Evolutionary conservation across 2,797 vertebrate genomes (phyloP).

Genomic region (Sebastes baramenuke): DNA sequence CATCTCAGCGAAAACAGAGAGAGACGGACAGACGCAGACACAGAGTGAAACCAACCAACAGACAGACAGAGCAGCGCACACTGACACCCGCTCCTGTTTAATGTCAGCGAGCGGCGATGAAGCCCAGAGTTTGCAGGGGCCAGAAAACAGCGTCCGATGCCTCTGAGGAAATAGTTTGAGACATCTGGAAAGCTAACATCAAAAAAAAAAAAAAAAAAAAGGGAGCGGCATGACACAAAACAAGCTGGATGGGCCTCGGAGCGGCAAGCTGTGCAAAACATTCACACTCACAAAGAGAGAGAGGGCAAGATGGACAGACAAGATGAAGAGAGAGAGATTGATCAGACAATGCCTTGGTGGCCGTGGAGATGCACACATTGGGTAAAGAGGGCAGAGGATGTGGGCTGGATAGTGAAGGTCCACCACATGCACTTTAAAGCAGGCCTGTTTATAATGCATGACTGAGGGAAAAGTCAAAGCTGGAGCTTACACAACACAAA

Average conservation of each 20-base stretch:
- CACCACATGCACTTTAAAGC: slow-evolving; percentile 52
- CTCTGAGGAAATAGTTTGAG: slow-evolving; percentile 78
- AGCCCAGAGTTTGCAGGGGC: slow-evolving; percentile 64
- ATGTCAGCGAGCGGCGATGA: slow-evolving; percentile 74
- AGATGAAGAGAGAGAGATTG: slow-evolving; percentile 49
- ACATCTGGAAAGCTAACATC: slow-evolving; percentile 81
- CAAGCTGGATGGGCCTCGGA: slow-evolving; percentile 78
- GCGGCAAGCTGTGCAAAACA: slow-evolving; percentile 76
- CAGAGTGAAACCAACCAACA: slow-evolving; percentile 68
- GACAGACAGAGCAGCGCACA: slow-evolving; percentile 56
- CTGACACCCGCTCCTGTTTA: slow-evolving; percentile 75
- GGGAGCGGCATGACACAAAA: slow-evolving; percentile 78
- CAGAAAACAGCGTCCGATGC: slow-evolving; percentile 55
- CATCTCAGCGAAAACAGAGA: slow-evolving; percentile 65
- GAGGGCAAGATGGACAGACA: slow-evolving; percentile 34
- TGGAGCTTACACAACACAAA: slow-evolving; percentile 25
- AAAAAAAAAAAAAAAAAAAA: slow-evolving; percentile 74
- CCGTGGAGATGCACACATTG: slow-evolving; percentile 54
- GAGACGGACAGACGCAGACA: slow-evolving; percentile 54
- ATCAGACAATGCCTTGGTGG: slow-evolving; percentile 64
- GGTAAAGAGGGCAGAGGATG: slow-evolving; percentile 48
- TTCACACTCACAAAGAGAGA: slow-evolving; percentile 71
- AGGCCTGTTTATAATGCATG: slow-evolving; percentile 53
- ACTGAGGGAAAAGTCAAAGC: slow-evolving; percentile 26
- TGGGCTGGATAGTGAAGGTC: slow-evolving; percentile 39